Evolutionary conservation across 2,113 vertebrate genomes (phyloP).

Genomic region (Erinaceus europaeus): DNA sequence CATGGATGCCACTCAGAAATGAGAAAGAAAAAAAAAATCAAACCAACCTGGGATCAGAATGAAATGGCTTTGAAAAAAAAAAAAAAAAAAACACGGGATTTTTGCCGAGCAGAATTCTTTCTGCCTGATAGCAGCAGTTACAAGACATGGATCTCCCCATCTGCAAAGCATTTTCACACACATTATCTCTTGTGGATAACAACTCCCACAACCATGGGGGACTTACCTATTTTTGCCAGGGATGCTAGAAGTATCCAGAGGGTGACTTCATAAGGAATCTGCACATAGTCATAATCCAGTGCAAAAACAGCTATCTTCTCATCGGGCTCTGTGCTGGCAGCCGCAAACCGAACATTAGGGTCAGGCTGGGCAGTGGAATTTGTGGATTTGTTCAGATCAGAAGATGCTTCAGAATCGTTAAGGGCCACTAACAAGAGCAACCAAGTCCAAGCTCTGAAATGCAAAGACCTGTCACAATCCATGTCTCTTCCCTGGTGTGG

Average conservation of each 20-base stretch:
- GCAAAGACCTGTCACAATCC: neutral
- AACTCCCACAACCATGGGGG: neutral
- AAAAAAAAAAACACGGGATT: no score
- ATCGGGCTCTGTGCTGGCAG: constrained; percentile 67
- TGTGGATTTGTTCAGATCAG: constrained; percentile 17
- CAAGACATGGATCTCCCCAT: neutral
- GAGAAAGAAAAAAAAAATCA: neutral
- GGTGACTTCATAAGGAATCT: constrained; percentile 95
- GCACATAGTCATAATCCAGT: constrained; percentile 90
- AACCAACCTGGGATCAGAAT: neutral
- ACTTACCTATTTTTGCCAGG: constrained; percentile 97
- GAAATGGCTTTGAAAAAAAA: neutral
- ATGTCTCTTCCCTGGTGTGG: neutral
- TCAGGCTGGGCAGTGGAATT: constrained; percentile 29
- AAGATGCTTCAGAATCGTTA: constrained; percentile 43
- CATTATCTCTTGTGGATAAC: neutral
- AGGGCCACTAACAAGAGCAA: constrained; percentile 46
- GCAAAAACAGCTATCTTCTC: constrained; percentile 85
- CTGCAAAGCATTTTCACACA: neutral
- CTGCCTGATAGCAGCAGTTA: neutral
- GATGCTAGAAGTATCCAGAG: constrained; percentile 97
- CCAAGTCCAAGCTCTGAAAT: neutral
- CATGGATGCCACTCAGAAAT: neutral
- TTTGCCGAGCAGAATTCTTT: neutral
- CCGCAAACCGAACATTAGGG: neutral